Evolutionary conservation across 1,140 invertebrate species (phyloP), one percentile per base, ranked within the genome.

Genomic region (Monomorium pharaonis): DNA sequence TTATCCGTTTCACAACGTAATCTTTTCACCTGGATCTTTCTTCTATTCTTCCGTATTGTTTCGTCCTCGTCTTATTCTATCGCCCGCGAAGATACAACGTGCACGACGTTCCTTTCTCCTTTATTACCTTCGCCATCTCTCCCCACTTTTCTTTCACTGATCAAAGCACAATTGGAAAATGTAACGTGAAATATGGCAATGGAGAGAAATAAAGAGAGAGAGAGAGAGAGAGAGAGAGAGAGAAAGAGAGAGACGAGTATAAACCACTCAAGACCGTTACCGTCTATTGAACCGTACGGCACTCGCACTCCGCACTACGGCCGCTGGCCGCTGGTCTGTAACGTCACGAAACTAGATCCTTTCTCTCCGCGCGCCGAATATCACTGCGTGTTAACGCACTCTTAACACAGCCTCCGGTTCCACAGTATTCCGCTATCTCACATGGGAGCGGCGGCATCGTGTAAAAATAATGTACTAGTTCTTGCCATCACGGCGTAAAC

Each of bases 261-360:
- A 5, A 51, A 78, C 37, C 18, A 12, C 21, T 18, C 44, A 18
- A 21, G 16, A 54, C 33, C 47, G 14, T 51, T 42, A 54, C n/a
- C n/a, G n/a, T n/a, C n/a, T n/a, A n/a, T n/a, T n/a, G n/a, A n/a
- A n/a, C n/a, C n/a, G n/a, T n/a, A n/a, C n/a, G n/a, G n/a, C n/a
- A n/a, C n/a, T n/a, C n/a, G n/a, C n/a, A n/a, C n/a, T n/a, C n/a
- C n/a, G n/a, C n/a, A n/a, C n/a, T n/a, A n/a, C n/a, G n/a, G n/a
- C n/a, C n/a, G n/a, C n/a, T n/a, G n/a, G n/a, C n/a, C n/a, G n/a
- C n/a, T n/a, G n/a, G n/a, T n/a, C n/a, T n/a, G n/a, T n/a, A n/a
- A n/a, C 14, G 58, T 49, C 58, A 33, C 58, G 75, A 77, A 63
- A 69, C 77, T 69, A 80, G 49, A 54, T 69, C 47, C 62, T 56